A percentile compares a stretch with the other conserved stretches of the same genome.
These are phyloP conservation scores for Falco columbarius DNA, from an alignment of 2,797 vertebrate genomes.

Conservation along the genomic window DNA sequence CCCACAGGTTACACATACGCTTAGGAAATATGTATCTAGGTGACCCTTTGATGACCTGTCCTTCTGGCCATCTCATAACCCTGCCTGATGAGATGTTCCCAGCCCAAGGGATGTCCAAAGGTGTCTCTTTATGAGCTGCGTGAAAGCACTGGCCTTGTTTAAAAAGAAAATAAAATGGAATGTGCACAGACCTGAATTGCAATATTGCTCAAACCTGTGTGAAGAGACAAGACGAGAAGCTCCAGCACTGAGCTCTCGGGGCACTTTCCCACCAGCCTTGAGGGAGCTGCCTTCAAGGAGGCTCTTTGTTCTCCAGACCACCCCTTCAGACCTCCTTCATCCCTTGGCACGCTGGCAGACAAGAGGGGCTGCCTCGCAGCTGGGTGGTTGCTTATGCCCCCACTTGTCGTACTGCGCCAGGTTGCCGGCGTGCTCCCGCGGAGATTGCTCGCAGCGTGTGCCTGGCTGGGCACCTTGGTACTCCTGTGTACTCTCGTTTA, in stretches of 20 bases:
- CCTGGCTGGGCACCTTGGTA: neutral
- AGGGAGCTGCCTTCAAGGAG: neutral
- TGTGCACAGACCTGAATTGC: neutral
- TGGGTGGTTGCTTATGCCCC: neutral
- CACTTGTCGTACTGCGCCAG: neutral
- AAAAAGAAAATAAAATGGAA: neutral
- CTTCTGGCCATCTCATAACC: neutral
- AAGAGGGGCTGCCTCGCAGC: neutral
- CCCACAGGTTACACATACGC: fast-evolving
- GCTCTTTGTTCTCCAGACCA: neutral
- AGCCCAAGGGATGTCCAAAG: neutral
- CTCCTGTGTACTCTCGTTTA: neutral
- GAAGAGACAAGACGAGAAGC: neutral
- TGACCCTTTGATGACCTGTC: neutral
- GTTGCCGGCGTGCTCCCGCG: neutral
- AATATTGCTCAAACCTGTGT: neutral
- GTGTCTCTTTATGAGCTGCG: neutral
- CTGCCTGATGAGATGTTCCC: neutral
- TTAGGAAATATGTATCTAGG: neutral
- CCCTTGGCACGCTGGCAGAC: neutral
- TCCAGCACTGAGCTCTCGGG: neutral
- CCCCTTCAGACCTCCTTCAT: neutral
- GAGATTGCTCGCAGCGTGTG: fast-evolving
- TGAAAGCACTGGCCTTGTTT: neutral
- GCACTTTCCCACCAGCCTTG: neutral